These are phyloP conservation scores for Ranitomeya variabilis DNA, from an alignment of 2,113 vertebrate species.

Conservation along the genomic window DNA sequence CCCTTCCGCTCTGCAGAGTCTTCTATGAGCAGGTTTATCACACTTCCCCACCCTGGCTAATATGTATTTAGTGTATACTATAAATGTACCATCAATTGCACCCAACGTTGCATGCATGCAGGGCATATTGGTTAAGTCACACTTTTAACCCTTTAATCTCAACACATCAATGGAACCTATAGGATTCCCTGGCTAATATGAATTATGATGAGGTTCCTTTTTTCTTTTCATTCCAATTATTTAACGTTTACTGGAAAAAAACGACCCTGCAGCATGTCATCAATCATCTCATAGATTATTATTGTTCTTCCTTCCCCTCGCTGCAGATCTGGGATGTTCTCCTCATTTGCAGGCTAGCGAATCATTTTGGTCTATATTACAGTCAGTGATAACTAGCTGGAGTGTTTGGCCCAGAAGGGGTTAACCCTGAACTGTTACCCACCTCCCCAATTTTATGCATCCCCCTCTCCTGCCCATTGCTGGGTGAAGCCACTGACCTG, in stretches of 20 bases:
- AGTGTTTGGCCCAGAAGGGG: background rate
- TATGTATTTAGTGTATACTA: background rate
- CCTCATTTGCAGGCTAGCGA: background rate
- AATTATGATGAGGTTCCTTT: background rate
- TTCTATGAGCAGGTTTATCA: background rate
- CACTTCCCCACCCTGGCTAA: background rate
- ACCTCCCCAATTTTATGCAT: background rate
- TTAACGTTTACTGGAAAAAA: slow-evolving; percentile 1
- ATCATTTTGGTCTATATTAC: background rate
- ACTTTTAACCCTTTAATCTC: background rate
- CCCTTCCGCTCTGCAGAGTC: background rate
- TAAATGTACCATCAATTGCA: background rate
- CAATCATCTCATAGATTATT: background rate
- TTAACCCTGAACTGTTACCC: background rate
- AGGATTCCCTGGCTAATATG: background rate
- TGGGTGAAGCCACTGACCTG: slow-evolving; percentile 10
- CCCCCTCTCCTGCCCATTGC: background rate
- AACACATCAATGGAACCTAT: background rate
- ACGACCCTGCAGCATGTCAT: background rate
- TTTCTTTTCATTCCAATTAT: slow-evolving; percentile 1
- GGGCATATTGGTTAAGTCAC: background rate
- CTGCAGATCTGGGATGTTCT: background rate
- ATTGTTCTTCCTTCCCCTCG: background rate
- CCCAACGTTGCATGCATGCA: background rate
- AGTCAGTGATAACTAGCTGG: background rate